These are phyloP conservation scores for Anoplophora glabripennis DNA, from an alignment of 1,140 invertebrate species.

Conservation along the genomic window DNA sequence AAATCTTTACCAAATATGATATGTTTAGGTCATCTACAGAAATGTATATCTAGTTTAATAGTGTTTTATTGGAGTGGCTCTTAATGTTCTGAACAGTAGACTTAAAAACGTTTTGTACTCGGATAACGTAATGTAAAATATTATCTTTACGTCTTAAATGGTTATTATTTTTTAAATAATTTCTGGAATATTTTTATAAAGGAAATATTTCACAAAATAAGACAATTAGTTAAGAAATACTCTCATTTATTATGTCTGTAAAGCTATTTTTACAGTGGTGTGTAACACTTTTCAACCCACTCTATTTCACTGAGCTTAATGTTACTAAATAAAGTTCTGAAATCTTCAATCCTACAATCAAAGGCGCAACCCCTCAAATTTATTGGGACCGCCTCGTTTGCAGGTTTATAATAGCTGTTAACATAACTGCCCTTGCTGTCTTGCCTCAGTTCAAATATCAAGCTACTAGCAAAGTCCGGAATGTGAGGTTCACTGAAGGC, in stretches of 20 bases:
- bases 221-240: too few species aligned
- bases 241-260: not conserved
- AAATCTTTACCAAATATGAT: too few species aligned
- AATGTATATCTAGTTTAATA: too few species aligned
- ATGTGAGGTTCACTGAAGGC: not conserved
- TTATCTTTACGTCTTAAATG: too few species aligned
- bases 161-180: too few species aligned
- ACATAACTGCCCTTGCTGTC: not conserved
- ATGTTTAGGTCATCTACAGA: too few species aligned
- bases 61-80: too few species aligned
- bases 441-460: not conserved
- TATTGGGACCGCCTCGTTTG: not conserved
- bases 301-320: not conserved
- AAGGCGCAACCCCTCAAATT: not conserved
- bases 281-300: not conserved
- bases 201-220: too few species aligned
- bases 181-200: too few species aligned
- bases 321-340: not conserved
- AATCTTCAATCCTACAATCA: not conserved
- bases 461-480: not conserved
- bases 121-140: too few species aligned
- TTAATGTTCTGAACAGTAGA: too few species aligned
- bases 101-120: too few species aligned
- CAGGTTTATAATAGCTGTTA: slow-evolving; percentile 1
- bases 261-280: not conserved